A percentile compares a stretch with the other conserved stretches of the same genome.
phyloP scores from a whole-genome alignment of 2,888 invertebrate species.

The Tipula confusa region DNA sequence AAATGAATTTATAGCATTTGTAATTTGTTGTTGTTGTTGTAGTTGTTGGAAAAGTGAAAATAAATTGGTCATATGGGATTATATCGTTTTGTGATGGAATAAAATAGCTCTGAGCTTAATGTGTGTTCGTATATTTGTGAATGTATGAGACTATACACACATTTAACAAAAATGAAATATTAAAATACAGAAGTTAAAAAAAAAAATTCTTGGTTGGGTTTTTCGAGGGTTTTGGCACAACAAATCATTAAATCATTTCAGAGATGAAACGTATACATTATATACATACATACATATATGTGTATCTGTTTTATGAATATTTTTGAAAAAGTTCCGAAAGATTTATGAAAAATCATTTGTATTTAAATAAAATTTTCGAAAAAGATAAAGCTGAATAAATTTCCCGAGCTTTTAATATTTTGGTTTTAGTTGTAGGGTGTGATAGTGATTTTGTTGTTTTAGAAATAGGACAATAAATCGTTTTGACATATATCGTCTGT shows the following conservation, averaged over 20 bases:
- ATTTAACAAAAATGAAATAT: background rate
- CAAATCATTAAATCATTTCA: slow-evolving; percentile 16
- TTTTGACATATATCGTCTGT: no score
- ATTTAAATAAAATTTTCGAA: background rate
- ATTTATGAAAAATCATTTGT: background rate
- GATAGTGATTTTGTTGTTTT: background rate
- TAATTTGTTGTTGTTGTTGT: background rate
- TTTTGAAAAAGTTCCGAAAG: background rate
- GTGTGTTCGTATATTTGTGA: background rate
- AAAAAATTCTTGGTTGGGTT: background rate
- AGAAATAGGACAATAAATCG: no score
- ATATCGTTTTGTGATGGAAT: background rate
- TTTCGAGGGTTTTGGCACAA: background rate
- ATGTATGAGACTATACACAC: background rate
- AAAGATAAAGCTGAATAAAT: background rate
- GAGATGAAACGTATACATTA: background rate
- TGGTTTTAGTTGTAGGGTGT: background rate
- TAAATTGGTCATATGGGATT: slow-evolving; percentile 12
- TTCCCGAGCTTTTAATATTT: background rate
- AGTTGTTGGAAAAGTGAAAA: slow-evolving; percentile 3
- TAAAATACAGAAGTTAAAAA: background rate
- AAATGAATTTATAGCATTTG: slow-evolving; percentile 12
- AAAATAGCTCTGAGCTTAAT: background rate
- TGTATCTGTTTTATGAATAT: background rate
- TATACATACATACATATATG: no score